These are phyloP conservation scores for Nestor notabilis DNA, from an alignment of 2,113 vertebrate genomes.

Conservation along the genomic window DNA sequence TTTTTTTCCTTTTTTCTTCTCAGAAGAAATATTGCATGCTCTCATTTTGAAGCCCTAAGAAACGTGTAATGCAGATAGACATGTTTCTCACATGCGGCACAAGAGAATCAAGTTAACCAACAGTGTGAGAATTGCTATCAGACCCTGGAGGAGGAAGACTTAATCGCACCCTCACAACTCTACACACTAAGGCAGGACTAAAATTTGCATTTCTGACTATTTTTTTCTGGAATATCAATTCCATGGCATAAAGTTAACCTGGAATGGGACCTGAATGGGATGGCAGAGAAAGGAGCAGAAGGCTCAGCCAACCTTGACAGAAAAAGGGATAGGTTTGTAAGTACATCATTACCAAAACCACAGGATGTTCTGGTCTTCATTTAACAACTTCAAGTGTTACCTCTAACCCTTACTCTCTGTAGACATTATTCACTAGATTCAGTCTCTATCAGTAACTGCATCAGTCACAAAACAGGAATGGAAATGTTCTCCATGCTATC, in stretches of 20 bases:
- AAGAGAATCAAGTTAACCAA: not conserved
- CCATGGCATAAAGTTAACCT: not conserved
- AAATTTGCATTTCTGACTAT: constrained; percentile 4
- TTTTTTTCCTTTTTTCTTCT: not conserved
- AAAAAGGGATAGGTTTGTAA: not conserved
- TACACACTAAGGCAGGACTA: not conserved
- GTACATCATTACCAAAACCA: not conserved
- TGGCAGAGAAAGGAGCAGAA: not conserved
- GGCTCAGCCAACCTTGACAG: not conserved
- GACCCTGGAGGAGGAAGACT: not conserved
- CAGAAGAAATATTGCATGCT: not conserved
- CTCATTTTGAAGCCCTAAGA: not conserved
- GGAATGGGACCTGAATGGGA: not conserved
- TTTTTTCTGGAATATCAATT: not conserved
- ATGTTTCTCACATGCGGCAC: not conserved
- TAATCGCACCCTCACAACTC: not conserved
- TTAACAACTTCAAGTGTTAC: not conserved
- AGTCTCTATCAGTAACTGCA: not conserved
- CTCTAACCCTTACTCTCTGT: not conserved
- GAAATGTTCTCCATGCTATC: not conserved
- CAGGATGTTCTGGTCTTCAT: not conserved
- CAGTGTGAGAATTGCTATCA: not conserved
- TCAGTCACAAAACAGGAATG: not conserved
- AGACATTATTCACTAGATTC: not conserved
- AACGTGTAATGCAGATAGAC: not conserved